Evolutionary conservation across 2,113 vertebrate species (phyloP), one percentile per base, ranked within the genome.

Genomic region (Plectropomus leopardus): DNA sequence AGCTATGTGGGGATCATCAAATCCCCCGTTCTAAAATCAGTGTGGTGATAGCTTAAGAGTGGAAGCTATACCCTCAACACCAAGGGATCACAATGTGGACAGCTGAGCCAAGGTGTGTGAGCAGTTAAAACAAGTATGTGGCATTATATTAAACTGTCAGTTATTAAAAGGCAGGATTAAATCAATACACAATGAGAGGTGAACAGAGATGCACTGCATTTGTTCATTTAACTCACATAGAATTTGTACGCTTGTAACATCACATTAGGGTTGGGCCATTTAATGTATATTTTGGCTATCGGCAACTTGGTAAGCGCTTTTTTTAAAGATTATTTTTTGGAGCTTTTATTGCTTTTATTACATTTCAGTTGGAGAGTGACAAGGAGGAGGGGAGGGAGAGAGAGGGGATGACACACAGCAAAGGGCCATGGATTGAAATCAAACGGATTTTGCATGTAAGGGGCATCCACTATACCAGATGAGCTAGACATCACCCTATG

Each of bases 21-120:
- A 86, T 73, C 80, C 74, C 28, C 68, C 30, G 76, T 30, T 64
- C 68, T 78, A 47, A 84, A 82, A 81, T 1, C 44, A 86, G 72
- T 26, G 32, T 64, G 48, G 70, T 17, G 55, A 47, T 47, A 50
- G 58, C 58, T 85, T 59, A 70, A 57, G 57, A 83, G 61, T 58
- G 69, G 48, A 82, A 84, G 72, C 47, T 68, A 66, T n/a, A 80
- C 67, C 55, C 65, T 80, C 6, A 40, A 74, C 59, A 76, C 45
- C 30, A 78, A 45, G 26, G 57, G 24, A 54, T 58, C 72, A 81
- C 65, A 84, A 67, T 74, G 65, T 58, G 19, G 42, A 61, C 34
- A 82, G 75, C 70, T 76, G 55, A 34, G 53, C 32, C 44, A 59
- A 67, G 54, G 75, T 78, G 75, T 66, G 68, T 45, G 44, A 40